phyloP scores from a whole-genome alignment of 2,888 invertebrate species.

The Tipula helvola region DNA sequence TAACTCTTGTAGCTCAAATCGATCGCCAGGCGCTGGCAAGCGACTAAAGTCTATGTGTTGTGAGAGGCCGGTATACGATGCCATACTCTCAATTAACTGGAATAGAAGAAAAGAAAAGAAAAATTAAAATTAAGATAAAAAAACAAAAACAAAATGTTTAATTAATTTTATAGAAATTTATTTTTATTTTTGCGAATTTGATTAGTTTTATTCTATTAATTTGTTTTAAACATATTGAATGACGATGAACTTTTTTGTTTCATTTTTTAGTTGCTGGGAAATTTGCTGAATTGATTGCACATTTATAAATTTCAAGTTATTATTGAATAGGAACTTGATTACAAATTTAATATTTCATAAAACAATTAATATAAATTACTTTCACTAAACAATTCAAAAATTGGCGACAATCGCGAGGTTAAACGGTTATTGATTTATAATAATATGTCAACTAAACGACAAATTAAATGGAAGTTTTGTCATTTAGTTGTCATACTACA shows the following conservation, averaged over 20 bases:
- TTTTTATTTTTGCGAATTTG: not conserved
- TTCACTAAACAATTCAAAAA: not conserved
- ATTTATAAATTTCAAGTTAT: not conserved
- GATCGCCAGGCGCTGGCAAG: conserved; percentile 53
- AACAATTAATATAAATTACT: not conserved
- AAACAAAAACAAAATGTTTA: not conserved
- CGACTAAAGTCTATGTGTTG: conserved; percentile 57
- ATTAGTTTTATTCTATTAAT: not conserved
- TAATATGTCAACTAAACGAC: too few species aligned
- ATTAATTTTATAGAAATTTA: not conserved
- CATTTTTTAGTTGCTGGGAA: not conserved
- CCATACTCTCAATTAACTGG: conserved; percentile 18
- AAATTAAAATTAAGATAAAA: not conserved
- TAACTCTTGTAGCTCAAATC: conserved; percentile 56
- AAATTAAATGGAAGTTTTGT: too few species aligned
- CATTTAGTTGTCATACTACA: too few species aligned
- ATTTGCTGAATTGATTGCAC: not conserved
- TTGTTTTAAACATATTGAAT: not conserved
- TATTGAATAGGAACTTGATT: not conserved
- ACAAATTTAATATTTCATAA: not conserved
- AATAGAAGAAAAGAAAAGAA: not conserved
- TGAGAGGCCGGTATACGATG: conserved; percentile 53
- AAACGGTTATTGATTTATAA: not conserved
- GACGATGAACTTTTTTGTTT: not conserved
- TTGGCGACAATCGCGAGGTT: too few species aligned